Percentiles rank a stretch among this genome's conserved stretches.
phyloP scores from a whole-genome alignment of 2,797 vertebrate species.

The Schizothorax lantsangensis region DNA sequence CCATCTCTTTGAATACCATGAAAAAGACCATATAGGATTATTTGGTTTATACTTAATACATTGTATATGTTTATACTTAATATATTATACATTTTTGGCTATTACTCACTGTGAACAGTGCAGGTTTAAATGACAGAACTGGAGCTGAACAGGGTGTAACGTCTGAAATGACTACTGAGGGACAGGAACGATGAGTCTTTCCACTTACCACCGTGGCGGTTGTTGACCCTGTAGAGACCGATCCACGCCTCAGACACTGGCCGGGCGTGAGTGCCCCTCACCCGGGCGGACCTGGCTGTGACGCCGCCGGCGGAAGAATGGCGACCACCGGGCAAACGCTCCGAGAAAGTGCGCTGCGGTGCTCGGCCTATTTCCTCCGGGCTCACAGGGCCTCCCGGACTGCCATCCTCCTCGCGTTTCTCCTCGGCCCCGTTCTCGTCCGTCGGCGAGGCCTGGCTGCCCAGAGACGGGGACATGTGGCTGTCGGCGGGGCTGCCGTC shows the following conservation, averaged over 20 bases:
- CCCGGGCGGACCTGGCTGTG: slow-evolving; percentile 74
- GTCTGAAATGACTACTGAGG: neutral
- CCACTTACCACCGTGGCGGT: slow-evolving; percentile 80
- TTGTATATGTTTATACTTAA: too few relatives aligned
- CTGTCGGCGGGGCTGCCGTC: slow-evolving; percentile 77
- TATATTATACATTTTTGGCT: too few relatives aligned
- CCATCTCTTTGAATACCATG: neutral
- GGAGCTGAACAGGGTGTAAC: neutral
- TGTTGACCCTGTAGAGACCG: slow-evolving; percentile 81
- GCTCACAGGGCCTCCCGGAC: slow-evolving; percentile 66
- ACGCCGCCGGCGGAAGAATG: slow-evolving; percentile 75
- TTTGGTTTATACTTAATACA: neutral
- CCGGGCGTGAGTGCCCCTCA: slow-evolving; percentile 75
- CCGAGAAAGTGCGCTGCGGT: slow-evolving; percentile 82
- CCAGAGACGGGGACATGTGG: slow-evolving; percentile 68
- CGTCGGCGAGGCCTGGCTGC: slow-evolving; percentile 68
- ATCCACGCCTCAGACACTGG: slow-evolving; percentile 83
- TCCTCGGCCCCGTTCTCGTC: slow-evolving; percentile 70
- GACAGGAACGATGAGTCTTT: neutral
- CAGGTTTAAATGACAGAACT: neutral
- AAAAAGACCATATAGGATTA: neutral
- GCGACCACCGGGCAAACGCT: slow-evolving; percentile 78
- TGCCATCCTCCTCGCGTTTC: slow-evolving; percentile 65
- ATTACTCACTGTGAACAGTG: neutral
- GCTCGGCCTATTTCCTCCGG: slow-evolving; percentile 79